Percentiles rank a stretch among this genome's conserved stretches.
phyloP scores from a whole-genome alignment of 2,888 invertebrate species.

The Allacma fusca region DNA sequence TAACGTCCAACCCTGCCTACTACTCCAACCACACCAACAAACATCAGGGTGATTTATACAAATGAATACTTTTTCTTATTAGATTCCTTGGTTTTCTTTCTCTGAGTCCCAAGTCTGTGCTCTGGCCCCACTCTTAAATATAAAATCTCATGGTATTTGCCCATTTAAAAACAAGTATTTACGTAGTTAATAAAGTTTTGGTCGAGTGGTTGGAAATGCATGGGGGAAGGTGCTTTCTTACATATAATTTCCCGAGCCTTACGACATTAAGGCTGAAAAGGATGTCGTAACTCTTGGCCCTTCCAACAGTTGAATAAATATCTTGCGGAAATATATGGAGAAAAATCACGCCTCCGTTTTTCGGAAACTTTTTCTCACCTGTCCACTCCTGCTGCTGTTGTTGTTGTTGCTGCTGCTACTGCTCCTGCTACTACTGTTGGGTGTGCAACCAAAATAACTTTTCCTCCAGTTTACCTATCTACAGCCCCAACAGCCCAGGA shows the following conservation, averaged over 20 bases:
- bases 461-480: too few relatives aligned
- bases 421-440: not conserved
- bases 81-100: not conserved
- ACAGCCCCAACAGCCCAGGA: too few relatives aligned
- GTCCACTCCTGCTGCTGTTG: not conserved
- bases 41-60: slow-evolving; percentile 11
- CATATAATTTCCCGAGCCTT: not conserved
- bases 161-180: slow-evolving; percentile 22
- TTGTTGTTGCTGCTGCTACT: not conserved
- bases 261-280: not conserved
- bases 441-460: not conserved
- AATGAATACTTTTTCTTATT: slow-evolving; percentile 12
- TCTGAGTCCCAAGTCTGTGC: not conserved
- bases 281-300: slow-evolving; percentile 29
- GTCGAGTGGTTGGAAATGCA: not conserved
- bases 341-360: slow-evolving; percentile 51
- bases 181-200: slow-evolving; percentile 7
- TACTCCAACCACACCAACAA: slow-evolving; percentile 6
- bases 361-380: slow-evolving; percentile 14
- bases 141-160: slow-evolving; percentile 16
- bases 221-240: not conserved
- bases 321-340: slow-evolving; percentile 49
- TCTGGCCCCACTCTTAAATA: not conserved
- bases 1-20: not conserved
- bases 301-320: slow-evolving; percentile 53